These are phyloP conservation scores for Cossypha caffra DNA, from an alignment of 2,797 vertebrate genomes.

Conservation along the genomic window DNA sequence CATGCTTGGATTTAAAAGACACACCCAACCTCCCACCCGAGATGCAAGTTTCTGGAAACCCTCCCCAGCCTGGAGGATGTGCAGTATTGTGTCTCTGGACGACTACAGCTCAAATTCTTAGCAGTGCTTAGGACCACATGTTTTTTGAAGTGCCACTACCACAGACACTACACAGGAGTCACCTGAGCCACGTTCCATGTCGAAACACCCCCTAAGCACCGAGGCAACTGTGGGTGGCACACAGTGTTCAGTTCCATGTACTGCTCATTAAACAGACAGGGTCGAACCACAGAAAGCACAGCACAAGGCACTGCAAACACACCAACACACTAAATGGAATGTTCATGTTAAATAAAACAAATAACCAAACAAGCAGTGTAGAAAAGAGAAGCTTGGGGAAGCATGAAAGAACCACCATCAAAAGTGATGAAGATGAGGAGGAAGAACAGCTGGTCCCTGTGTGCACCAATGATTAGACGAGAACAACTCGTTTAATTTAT, in stretches of 20 bases:
- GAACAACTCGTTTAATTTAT: neutral
- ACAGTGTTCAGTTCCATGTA: neutral
- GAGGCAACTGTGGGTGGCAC: neutral
- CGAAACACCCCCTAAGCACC: neutral
- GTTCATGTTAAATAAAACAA: neutral
- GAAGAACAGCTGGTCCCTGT: neutral
- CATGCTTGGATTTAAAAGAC: neutral
- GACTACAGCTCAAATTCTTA: neutral
- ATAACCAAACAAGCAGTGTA: neutral
- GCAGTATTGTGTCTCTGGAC: neutral
- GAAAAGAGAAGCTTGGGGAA: neutral
- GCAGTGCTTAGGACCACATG: fast-evolving
- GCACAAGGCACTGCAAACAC: neutral
- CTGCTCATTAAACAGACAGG: neutral
- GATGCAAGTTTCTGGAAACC: neutral
- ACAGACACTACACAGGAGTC: fast-evolving
- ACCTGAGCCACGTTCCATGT: neutral
- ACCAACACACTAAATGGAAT: neutral
- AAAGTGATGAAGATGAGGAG: neutral
- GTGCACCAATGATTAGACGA: neutral
- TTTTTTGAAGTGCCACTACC: neutral
- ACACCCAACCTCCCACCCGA: fast-evolving
- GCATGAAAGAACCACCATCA: neutral
- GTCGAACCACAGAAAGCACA: neutral
- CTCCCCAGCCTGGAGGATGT: neutral